Evolutionary conservation across 2,113 vertebrate genomes (phyloP).

Genomic region (Microcebus murinus): DNA sequence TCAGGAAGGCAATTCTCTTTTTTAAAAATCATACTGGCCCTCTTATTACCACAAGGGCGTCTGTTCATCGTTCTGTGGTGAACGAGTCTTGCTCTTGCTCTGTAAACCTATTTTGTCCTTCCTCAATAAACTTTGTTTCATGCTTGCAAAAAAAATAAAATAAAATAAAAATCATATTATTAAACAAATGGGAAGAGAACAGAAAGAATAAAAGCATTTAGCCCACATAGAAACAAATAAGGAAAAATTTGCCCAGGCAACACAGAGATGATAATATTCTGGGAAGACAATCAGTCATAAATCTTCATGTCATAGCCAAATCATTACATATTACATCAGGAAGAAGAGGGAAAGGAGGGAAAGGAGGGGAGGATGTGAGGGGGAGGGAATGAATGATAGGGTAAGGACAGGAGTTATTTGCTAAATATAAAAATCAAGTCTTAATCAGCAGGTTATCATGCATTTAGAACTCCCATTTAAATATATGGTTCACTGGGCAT

Average conservation of each 20-base stretch:
- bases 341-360: not conserved
- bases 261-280: conserved; percentile 52
- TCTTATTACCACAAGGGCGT: no score
- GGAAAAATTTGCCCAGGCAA: conserved; percentile 61
- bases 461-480: conserved; percentile 22
- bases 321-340: not conserved
- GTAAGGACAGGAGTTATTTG: not conserved
- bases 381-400: not conserved
- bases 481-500: not conserved
- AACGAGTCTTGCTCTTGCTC: no score
- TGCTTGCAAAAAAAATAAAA: no score
- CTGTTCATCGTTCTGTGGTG: no score
- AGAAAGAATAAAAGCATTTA: conserved; percentile 64
- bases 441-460: not conserved
- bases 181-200: conserved; percentile 54
- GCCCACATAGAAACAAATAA: conserved; percentile 63
- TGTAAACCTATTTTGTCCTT: no score
- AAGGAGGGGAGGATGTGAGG: not conserved
- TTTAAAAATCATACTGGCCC: not conserved
- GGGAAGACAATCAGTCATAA: conserved; percentile 57
- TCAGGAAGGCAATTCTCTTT: conserved; percentile 38
- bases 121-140: no score
- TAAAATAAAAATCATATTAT: conserved; percentile 50
- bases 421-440: conserved; percentile 3
- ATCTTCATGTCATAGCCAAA: conserved; percentile 39